Percentiles rank a stretch among this genome's conserved stretches.
phyloP scores from a whole-genome alignment of 1,140 invertebrate genomes.

The Sitodiplosis mosellana region DNA sequence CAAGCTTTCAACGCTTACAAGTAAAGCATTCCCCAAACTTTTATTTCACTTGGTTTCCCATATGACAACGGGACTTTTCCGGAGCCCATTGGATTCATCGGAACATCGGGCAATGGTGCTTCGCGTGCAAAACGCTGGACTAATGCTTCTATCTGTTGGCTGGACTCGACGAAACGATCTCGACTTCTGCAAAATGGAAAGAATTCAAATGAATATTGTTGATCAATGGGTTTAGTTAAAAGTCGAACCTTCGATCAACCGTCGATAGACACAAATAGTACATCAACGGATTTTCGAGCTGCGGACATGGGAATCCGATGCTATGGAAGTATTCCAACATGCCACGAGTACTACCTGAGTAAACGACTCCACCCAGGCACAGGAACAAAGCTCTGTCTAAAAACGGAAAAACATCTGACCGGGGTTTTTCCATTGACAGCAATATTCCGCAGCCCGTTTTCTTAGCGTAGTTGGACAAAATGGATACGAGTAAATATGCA shows the following conservation, averaged over 20 bases:
- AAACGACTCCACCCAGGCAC: constrained; percentile 77
- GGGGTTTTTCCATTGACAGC: constrained; percentile 79
- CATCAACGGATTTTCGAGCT: constrained; percentile 82
- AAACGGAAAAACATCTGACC: constrained; percentile 74
- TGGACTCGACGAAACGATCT: constrained; percentile 79
- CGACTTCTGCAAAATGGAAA: constrained; percentile 23
- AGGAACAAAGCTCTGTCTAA: constrained; percentile 58
- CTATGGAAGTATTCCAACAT: constrained; percentile 81
- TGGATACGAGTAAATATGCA: constrained; percentile 81
- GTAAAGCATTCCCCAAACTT: constrained; percentile 54
- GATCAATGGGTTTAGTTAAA: too few species aligned
- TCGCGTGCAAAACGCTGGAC: constrained; percentile 83
- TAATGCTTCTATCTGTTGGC: constrained; percentile 75
- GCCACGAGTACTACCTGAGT: constrained; percentile 71
- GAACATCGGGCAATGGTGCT: constrained; percentile 25
- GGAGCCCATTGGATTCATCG: constrained; percentile 32
- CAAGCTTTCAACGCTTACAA: constrained; percentile 35
- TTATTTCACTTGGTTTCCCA: constrained; percentile 48
- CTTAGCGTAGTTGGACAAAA: constrained; percentile 78
- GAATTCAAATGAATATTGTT: too few species aligned
- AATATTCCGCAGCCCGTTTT: constrained; percentile 76
- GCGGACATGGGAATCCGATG: constrained; percentile 83
- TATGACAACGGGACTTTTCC: constrained; percentile 52
- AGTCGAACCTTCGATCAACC: constrained; percentile 63
- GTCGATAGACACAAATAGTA: constrained; percentile 86